These are phyloP conservation scores for Shinisaurus crocodilurus DNA, from an alignment of 2,113 vertebrate species.

Conservation along the genomic window DNA sequence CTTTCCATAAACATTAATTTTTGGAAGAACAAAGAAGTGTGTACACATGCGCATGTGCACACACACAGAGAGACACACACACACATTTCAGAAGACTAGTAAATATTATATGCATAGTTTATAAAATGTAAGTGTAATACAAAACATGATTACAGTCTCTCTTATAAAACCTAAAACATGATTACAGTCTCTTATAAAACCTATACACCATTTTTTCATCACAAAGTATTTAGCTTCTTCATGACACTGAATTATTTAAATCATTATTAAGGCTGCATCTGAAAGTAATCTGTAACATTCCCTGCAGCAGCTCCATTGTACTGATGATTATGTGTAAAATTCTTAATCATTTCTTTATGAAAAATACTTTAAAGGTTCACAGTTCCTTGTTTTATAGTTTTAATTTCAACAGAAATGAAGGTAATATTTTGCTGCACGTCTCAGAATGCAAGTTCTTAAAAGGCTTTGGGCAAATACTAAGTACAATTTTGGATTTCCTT, in stretches of 20 bases:
- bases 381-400: constrained; percentile 26
- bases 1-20: constrained; percentile 58
- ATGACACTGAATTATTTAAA: constrained; percentile 48
- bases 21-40: constrained; percentile 33
- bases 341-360: neutral
- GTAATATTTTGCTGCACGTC: constrained; percentile 6
- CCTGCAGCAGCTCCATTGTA: neutral
- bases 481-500: neutral
- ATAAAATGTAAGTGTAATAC: constrained; percentile 42
- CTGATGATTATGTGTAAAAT: constrained; percentile 38
- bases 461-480: neutral
- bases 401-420: constrained; percentile 19
- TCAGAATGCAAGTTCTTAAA: neutral
- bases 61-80: constrained; percentile 11
- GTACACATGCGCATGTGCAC: constrained; percentile 13
- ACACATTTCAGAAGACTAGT: constrained; percentile 7
- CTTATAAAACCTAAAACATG: constrained; percentile 15
- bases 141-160: constrained; percentile 31
- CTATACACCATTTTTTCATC: constrained; percentile 22
- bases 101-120: constrained; percentile 45
- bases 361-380: constrained; percentile 31
- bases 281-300: constrained; percentile 28
- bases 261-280: constrained; percentile 7
- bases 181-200: constrained; percentile 8
- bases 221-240: constrained; percentile 33